Base-by-base conservation (phyloP, 1,140 invertebrate genomes). In the Lasaia peninsularis region DNA sequence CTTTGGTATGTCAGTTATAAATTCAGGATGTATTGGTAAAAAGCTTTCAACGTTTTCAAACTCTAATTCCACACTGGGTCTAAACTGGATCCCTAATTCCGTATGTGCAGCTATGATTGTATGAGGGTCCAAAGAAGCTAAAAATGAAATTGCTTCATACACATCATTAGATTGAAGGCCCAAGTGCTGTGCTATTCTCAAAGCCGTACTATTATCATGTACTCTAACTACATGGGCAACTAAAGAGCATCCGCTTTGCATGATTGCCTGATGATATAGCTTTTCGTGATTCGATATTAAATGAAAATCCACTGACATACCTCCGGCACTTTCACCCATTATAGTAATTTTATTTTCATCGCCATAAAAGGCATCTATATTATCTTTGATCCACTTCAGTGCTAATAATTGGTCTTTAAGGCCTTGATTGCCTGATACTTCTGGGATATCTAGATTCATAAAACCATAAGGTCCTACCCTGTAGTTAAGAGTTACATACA, bases 281-380 rank as follows among this genome's bases (percentile, higher is more conserved):
- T 57, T 56, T 20, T 72, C 51, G 6, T 68, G 33, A 7, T 44
- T 52, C 21, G 65, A 71, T 6, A 68, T 4, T 8, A 69, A 35
- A 31, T 70, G 62, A 7, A 66, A 67, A 40, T 74, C 64, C 1
- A 75, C 59, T 9, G 69, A 73, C 7, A 33, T 50, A 0, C 91
- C 92, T 0, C 93, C 93, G 9, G 92, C 91, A 31, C 93, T 93
- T 64, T 94, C 91, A 1, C 94, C 94, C 63, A 92, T 90, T 5
- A 93, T 77, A 3, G 92, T 92, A 32, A 95, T 91, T 65, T 90
- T 90, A 2, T 90, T 73, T 0, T 90, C 80, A 78, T 96, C 91
- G 20, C 94, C 94, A n/a, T 93, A 93, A 66, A 96, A 95, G 50
- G 89, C 90, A 56, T 79, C 86, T 67, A 92, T 93, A 71, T 95